Evolutionary conservation across 92 coral and sea anemone genomes (phyloP), one percentile per base, ranked within the genome.

Genomic region (Parazoanthus atlanticus): DNA sequence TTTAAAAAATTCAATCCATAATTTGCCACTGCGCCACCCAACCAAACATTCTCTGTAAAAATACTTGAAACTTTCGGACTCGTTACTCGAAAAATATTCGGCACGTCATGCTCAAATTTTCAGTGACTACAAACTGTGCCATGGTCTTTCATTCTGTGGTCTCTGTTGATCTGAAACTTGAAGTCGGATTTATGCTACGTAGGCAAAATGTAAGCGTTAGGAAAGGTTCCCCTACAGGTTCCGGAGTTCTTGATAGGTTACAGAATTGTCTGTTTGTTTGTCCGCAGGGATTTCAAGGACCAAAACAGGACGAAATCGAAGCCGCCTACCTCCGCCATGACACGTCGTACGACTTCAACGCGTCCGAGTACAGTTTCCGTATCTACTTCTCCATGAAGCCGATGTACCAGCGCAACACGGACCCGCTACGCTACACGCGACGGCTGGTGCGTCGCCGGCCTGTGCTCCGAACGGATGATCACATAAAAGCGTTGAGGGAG

Each of bases 361-460:
- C 89, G 12, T 66, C 91, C 76, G 75, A 89, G 19, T 87, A 95
- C 58, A 90, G 88, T 38, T 90, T 90, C 76, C 91, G 95, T 6
- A 86, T 95, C 74, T 94, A 95, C 74, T 95, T 93, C 82, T 92
- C 90, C 88, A 87, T 95, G 95, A 93, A 86, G 33, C 98, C 96
- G 19, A 95, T 95, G 98, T 93, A 84, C 80, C 87, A 81, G 82
- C 75, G 93, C 84, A 65, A 86, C 82, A 40, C 74, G 91, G 76
- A 89, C 73, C 86, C 93, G 75, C 47, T 89, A 74, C 91, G 91
- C 64, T 89, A 92, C 88, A 80, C 92, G n/a, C 90, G 85, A 46
- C 84, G 78, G 69, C 71, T 40, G 21, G 92, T 92, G 17, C 90
- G 94, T 0, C 92, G 94, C 29, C 70, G 94, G 46, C 89, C 89